phyloP scores from a whole-genome alignment of 1,140 invertebrate genomes.

The Heliothis virescens region DNA sequence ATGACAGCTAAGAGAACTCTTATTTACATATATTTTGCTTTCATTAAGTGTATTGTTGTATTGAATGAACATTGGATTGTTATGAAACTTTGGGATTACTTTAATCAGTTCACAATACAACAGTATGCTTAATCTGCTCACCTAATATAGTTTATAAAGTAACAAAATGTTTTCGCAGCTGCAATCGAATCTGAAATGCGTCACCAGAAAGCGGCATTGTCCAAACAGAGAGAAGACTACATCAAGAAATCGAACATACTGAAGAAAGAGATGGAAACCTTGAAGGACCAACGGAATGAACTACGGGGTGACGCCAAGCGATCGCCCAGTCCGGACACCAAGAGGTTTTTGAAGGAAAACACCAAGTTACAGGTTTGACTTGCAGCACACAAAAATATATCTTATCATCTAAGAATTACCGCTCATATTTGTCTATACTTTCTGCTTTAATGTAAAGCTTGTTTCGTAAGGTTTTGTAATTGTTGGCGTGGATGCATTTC shows the following conservation, averaged over 20 bases:
- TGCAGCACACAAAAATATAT: conserved; percentile 25
- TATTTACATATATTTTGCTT: conserved; percentile 49
- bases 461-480: conserved; percentile 4
- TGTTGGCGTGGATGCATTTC: conserved; percentile 25
- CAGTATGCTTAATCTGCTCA: conserved; percentile 38
- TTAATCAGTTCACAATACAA: conserved; percentile 8
- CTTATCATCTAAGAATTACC: conserved; percentile 54
- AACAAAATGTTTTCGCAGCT: conserved; percentile 72
- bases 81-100: neutral
- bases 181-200: conserved; percentile 93
- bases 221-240: conserved; percentile 92
- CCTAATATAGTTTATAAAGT: conserved; percentile 32
- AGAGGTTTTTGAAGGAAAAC: conserved; percentile 91
- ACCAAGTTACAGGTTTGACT: conserved; percentile 91
- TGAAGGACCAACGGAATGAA: conserved; percentile 91
- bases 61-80: neutral
- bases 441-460: conserved; percentile 37
- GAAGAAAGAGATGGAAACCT: conserved; percentile 91
- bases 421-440: conserved; percentile 39
- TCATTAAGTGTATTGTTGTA: conserved; percentile 50
- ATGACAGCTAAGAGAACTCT: conserved; percentile 45
- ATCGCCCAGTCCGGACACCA: conserved; percentile 89
- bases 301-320: conserved; percentile 89
- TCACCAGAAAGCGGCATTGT: conserved; percentile 92
- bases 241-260: conserved; percentile 90